Evolutionary conservation across 53 echinoderm and acorn worm species (phyloP), one percentile per base, ranked within the genome.

Genomic region (Henricia sp.): DNA sequence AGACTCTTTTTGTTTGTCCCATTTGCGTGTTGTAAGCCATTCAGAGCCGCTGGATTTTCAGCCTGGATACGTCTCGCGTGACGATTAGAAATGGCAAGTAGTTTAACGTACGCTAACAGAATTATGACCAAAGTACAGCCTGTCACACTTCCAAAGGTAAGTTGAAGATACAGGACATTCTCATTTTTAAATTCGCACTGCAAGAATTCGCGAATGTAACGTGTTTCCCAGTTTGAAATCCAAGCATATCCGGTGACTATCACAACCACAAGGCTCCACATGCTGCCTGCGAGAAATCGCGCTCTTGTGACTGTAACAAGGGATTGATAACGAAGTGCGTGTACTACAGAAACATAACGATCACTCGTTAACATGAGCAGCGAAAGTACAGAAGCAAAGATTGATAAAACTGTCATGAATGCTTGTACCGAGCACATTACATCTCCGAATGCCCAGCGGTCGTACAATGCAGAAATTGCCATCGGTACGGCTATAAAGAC

Each of bases 41-140:
- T 25, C 6, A 13, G 16, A 11, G 37, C 44, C 12, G 29, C 26
- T 24, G 42, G 70, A 28, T 70, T 44, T 36, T 67, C 39, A 42
- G 66, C 66, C 17, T 64, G 24, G 25, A 82, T 82, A 11, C 50
- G 65, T 56, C 51, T 62, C 19, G 82, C 82, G 23, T 82, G 82
- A 43, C 36, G 65, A 20, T 38, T 44, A 19, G 82, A 42, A n/a
- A 82, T 82, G 2, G 66, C 20, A 50, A 65, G 66, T 10, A 82
- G 34, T 46, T 41, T 42, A 5, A 21, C 24, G n/a, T 82, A 82
- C n/a, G 66, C 48, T 38, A 64, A 50, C 32, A 82, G 33, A 66
- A 66, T 59, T 26, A 65, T 37, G 19, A 82, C 29, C 26, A 82
- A 32, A 30, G 37, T 42, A 28, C 70, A 24, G 0, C 1, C 8